phyloP scores from a whole-genome alignment of 2,113 vertebrate genomes.

The Pomatostomus ruficeps region DNA sequence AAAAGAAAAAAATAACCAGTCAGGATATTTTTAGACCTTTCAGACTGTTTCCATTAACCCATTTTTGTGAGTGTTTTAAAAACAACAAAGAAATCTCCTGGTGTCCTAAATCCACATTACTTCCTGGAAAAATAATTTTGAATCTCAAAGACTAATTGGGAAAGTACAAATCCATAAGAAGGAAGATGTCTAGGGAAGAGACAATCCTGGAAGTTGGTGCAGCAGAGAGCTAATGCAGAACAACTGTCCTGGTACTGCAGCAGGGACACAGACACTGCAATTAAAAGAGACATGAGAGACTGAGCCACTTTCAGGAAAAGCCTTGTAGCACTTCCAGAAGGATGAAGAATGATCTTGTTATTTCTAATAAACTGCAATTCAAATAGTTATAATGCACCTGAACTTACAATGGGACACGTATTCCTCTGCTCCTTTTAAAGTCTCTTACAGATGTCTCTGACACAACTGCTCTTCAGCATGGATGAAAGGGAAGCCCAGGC shows the following conservation, averaged over 20 bases:
- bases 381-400: neutral
- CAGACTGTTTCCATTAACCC: neutral
- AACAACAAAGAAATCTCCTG: neutral
- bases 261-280: neutral
- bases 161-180: neutral
- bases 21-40: constrained; percentile 4
- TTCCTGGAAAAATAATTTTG: neutral
- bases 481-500: neutral
- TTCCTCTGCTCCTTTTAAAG: neutral
- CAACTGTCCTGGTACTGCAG: neutral
- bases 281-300: neutral
- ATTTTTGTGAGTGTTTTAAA: neutral
- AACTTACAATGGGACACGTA: neutral
- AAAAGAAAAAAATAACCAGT: neutral
- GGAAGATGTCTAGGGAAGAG: neutral
- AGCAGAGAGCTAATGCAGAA: neutral
- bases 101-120: neutral
- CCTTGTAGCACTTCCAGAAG: neutral
- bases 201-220: neutral
- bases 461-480: neutral
- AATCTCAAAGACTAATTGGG: neutral
- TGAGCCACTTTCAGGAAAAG: neutral
- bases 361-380: neutral
- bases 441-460: neutral
- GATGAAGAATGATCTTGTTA: neutral